Conservation (phyloP, 2,888 invertebrate genomes). For the Parnassius mnemosyne region DNA sequence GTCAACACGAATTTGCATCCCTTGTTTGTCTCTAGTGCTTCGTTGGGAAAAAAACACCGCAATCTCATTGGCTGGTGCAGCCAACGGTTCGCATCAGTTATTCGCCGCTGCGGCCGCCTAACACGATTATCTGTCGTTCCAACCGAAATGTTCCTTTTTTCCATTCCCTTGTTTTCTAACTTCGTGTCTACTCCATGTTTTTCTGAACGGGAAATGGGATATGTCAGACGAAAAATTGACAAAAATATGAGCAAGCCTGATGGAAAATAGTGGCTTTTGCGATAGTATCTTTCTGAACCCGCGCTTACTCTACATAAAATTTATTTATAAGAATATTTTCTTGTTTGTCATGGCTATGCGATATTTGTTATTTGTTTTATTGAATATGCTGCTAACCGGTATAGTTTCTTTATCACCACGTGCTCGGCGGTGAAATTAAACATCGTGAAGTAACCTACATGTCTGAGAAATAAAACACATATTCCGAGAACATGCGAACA, state of each 20-base stretch:
- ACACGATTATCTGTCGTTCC: slow-evolving; percentile 79
- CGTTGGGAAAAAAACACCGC: slow-evolving; percentile 74
- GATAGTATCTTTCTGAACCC: slow-evolving; percentile 57
- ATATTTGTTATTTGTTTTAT: slow-evolving; percentile 12
- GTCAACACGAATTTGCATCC: slow-evolving; percentile 81
- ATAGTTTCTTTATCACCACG: too few relatives aligned
- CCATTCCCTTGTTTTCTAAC: slow-evolving; percentile 78
- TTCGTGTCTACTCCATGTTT: slow-evolving; percentile 75
- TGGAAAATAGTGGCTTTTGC: slow-evolving; percentile 74
- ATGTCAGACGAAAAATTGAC: slow-evolving; percentile 79
- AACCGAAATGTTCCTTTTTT: slow-evolving; percentile 74
- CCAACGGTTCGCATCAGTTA: slow-evolving; percentile 70
- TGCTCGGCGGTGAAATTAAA: too few relatives aligned
- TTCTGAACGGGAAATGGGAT: slow-evolving; percentile 79
- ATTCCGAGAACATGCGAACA: too few relatives aligned
- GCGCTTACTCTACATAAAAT: slow-evolving; percentile 21
- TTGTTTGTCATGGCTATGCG: slow-evolving; percentile 1
- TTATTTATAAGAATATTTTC: slow-evolving; percentile 25
- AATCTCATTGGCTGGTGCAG: slow-evolving; percentile 76
- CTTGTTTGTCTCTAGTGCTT: slow-evolving; percentile 76
- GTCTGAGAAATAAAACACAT: too few relatives aligned
- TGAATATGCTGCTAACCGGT: too few relatives aligned
- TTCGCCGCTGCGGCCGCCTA: slow-evolving; percentile 73
- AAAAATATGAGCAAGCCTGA: slow-evolving; percentile 73
- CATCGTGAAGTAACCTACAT: too few relatives aligned